Conservation (phyloP, 2,113 vertebrate genomes). For the Dermatemys mawii region DNA sequence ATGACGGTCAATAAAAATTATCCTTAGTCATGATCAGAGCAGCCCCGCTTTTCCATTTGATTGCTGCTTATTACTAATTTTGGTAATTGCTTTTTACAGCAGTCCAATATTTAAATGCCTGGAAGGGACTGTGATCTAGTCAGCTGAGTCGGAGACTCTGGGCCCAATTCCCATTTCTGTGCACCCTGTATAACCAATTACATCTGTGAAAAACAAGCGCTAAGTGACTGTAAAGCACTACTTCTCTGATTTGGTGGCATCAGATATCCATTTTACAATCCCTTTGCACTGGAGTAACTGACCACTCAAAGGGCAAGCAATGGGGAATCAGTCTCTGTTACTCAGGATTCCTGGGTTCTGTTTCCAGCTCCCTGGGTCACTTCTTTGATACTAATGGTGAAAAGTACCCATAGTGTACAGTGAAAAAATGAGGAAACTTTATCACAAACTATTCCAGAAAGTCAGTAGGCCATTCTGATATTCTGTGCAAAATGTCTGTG, state of each 20-base stretch:
- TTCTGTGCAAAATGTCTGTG: not conserved
- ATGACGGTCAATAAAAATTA: not conserved
- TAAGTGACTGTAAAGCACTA: not conserved
- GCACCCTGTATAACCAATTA: not conserved
- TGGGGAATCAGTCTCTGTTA: rapidly evolving
- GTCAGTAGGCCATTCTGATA: not conserved
- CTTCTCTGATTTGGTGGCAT: not conserved
- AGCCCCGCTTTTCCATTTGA: not conserved
- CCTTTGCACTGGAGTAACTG: not conserved
- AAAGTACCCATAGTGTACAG: not conserved
- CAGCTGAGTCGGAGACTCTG: not conserved
- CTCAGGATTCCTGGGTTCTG: not conserved
- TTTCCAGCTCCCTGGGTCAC: not conserved
- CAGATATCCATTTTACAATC: not conserved
- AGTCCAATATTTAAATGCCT: not conserved
- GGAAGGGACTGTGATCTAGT: not conserved
- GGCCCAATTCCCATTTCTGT: not conserved
- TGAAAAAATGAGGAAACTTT: not conserved
- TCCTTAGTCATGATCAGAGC: not conserved
- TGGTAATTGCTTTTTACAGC: not conserved
- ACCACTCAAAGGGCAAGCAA: not conserved
- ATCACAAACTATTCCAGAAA: not conserved
- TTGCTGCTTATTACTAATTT: not conserved
- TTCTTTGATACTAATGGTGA: not conserved
- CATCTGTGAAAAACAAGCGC: not conserved